Evolutionary conservation across 2,888 invertebrate genomes (phyloP).

Genomic region (Apamea crenata): DNA sequence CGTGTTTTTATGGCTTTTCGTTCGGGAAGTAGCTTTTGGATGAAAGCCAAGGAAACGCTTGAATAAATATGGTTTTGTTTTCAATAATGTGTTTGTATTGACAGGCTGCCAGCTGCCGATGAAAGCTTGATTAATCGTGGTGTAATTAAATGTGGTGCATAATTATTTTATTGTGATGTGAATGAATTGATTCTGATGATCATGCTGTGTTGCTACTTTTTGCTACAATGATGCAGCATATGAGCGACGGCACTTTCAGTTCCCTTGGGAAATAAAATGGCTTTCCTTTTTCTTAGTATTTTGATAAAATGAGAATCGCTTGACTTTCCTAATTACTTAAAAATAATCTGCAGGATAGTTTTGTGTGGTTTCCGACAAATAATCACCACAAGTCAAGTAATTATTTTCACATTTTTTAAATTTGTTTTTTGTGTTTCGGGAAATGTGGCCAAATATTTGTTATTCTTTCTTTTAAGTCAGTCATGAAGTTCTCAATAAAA

Average conservation of each 20-base stretch:
- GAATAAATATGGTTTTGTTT: not conserved
- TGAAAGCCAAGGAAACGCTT: conserved; percentile 3
- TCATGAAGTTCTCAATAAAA: too few species aligned
- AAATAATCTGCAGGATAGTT: not conserved
- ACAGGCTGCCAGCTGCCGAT: not conserved
- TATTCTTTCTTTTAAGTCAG: not conserved
- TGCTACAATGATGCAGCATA: not conserved
- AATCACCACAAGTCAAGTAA: not conserved
- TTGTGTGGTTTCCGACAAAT: not conserved
- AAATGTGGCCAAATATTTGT: too few species aligned
- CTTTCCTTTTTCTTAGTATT: not conserved
- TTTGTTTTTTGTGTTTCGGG: too few species aligned
- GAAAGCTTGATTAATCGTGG: not conserved
- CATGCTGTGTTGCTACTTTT: not conserved
- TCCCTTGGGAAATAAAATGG: not conserved
- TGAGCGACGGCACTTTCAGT: not conserved
- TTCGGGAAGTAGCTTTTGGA: conserved; percentile 1
- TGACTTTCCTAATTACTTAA: not conserved
- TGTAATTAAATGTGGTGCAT: too few species aligned
- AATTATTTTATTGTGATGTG: not conserved
- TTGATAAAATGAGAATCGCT: not conserved
- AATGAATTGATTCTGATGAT: not conserved
- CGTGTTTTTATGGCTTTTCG: conserved; percentile 27
- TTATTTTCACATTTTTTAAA: too few species aligned
- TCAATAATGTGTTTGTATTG: conserved; percentile 9